phyloP scores from a whole-genome alignment of 1,140 invertebrate genomes.

The Drosophila nikananu region DNA sequence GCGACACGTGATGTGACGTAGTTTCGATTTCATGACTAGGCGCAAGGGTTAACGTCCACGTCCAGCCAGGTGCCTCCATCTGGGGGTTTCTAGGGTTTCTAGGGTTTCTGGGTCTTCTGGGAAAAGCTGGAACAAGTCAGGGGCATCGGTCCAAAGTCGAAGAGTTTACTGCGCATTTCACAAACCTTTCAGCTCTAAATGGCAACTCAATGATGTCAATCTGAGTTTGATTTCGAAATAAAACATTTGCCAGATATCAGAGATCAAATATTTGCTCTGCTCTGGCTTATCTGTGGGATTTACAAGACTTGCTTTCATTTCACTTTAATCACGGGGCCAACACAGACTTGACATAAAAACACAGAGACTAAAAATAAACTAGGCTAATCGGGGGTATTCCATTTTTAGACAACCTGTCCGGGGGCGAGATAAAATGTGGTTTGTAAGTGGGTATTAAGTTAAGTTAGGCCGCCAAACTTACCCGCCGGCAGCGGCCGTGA shows the following conservation, averaged over 20 bases:
- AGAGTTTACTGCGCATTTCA: not conserved
- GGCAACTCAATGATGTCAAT: not conserved
- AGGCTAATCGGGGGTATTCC: not conserved
- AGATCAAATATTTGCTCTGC: no score
- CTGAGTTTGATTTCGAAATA: not conserved
- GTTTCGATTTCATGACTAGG: constrained; percentile 37
- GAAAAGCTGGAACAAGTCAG: not conserved
- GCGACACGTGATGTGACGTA: constrained; percentile 50
- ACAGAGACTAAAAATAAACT: constrained; percentile 28
- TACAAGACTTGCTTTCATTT: constrained; percentile 4
- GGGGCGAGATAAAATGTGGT: not conserved
- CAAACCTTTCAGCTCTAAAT: not conserved
- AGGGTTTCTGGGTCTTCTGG: not conserved
- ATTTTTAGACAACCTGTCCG: constrained; percentile 46
- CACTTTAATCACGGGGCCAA: constrained; percentile 19
- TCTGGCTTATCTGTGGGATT: constrained; percentile 5
- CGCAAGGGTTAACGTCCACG: constrained; percentile 30
- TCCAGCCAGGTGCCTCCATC: not conserved
- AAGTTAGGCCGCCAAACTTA: no score
- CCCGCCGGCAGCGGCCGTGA: constrained; percentile 66
- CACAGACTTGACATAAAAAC: constrained; percentile 23
- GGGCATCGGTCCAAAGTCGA: not conserved
- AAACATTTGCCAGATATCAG: not conserved
- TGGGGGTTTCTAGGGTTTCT: not conserved
- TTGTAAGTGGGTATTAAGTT: no score